Conservation (phyloP, 2,113 vertebrate species). For the Tupaia tana region DNA sequence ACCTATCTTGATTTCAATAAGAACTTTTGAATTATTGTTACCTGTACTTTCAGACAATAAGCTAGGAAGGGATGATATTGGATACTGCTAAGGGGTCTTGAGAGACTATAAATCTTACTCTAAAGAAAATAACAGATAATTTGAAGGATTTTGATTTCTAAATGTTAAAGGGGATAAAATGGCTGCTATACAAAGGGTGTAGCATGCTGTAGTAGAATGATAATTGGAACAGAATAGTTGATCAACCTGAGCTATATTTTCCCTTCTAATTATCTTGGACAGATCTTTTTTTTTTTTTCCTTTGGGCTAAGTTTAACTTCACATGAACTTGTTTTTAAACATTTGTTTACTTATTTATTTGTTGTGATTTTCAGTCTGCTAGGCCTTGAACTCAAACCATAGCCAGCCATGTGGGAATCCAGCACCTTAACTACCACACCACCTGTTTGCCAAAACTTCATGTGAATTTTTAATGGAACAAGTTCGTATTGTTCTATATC, state of each 20-base stretch:
- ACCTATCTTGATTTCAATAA: background rate
- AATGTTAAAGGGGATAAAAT: background rate
- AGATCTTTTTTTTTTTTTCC: background rate
- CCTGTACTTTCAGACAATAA: background rate
- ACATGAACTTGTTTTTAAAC: background rate
- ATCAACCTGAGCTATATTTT: background rate
- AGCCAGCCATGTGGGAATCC: too few relatives aligned
- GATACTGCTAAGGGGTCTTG: background rate
- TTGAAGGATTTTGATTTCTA: slow-evolving; percentile 29
- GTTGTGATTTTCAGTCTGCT: too few relatives aligned
- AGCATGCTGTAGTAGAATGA: background rate
- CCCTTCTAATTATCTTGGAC: background rate
- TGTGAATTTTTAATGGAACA: background rate
- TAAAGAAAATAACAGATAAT: background rate
- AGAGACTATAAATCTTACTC: background rate
- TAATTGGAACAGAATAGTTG: background rate
- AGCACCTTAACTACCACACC: too few relatives aligned
- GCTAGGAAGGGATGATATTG: background rate
- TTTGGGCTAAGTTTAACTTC: background rate
- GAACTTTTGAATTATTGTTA: background rate
- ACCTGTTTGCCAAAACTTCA: background rate
- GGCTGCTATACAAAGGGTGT: background rate
- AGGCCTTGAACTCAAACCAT: too few relatives aligned
- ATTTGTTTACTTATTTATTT: too few relatives aligned
- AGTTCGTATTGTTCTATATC: slow-evolving; percentile 4